Evolutionary conservation across 2,113 vertebrate species (phyloP).

Genomic region (Ursus arctos): DNA sequence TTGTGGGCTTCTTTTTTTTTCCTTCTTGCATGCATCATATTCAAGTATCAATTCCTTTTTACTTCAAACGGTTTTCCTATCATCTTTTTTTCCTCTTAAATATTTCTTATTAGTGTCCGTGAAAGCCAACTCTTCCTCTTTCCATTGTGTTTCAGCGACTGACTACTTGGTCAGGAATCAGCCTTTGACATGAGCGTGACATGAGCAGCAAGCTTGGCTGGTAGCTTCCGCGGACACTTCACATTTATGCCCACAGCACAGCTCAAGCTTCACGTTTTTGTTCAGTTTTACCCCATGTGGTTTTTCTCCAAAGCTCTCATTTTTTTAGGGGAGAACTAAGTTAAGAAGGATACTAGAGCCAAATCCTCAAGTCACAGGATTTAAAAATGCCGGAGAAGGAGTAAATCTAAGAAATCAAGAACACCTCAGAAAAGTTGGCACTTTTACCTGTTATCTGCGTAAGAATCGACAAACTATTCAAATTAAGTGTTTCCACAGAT

Average conservation of each 20-base stretch:
- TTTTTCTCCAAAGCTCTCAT: neutral
- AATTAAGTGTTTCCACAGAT: neutral
- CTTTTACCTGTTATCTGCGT: slow-evolving; percentile 13
- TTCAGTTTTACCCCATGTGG: neutral
- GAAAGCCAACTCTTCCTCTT: neutral
- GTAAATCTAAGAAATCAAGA: neutral
- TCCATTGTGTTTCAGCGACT: neutral
- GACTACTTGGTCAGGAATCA: neutral
- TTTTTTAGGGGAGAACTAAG: neutral
- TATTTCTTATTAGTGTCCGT: neutral
- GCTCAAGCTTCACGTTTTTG: neutral
- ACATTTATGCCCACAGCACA: neutral
- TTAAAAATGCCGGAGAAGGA: neutral
- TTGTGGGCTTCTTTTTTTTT: neutral
- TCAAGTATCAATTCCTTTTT: slow-evolving; percentile 55
- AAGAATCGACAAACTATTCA: neutral
- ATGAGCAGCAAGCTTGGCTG: neutral
- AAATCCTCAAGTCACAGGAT: neutral
- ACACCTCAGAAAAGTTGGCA: neutral
- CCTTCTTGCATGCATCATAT: neutral
- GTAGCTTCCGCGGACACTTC: neutral
- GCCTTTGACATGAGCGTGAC: neutral
- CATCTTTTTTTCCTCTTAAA: neutral
- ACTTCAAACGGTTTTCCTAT: slow-evolving; percentile 52
- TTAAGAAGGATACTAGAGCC: neutral